Percentiles rank a stretch among this genome's conserved stretches.
phyloP scores from a whole-genome alignment of 2,113 vertebrate species.

The Rhinolophus ferrumequinum region DNA sequence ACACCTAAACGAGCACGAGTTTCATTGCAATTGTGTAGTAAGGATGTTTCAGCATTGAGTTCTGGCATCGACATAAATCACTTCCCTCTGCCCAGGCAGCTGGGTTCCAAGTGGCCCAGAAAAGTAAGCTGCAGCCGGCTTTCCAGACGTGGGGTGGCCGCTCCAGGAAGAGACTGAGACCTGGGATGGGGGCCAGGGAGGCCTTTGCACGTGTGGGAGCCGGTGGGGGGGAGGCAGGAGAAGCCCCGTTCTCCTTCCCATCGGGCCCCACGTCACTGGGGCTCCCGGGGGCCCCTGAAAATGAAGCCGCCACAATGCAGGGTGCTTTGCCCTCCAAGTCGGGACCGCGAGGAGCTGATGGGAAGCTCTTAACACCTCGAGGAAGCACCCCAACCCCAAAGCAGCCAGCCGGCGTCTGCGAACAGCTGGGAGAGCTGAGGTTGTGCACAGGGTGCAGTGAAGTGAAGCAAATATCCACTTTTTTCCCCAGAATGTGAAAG shows the following conservation, averaged over 20 bases:
- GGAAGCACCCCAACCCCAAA: not conserved
- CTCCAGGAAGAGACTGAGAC: not conserved
- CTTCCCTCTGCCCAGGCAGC: accelerated
- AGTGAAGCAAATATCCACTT: accelerated
- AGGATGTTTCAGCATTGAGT: accelerated
- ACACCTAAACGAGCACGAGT: not conserved
- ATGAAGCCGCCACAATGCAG: accelerated
- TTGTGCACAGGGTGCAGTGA: accelerated
- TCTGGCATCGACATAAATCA: accelerated
- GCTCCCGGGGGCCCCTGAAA: not conserved
- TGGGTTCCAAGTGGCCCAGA: not conserved
- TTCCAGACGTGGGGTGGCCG: accelerated
- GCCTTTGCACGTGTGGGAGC: accelerated
- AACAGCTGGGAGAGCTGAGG: not conserved
- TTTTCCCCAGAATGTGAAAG: too few species aligned
- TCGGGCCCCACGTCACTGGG: accelerated
- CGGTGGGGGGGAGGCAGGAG: too few species aligned
- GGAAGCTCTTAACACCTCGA: too few species aligned
- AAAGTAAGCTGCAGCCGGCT: not conserved
- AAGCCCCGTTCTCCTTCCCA: not conserved
- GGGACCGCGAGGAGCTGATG: not conserved
- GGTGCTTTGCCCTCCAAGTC: not conserved
- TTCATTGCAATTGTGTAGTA: accelerated
- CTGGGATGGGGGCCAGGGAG: accelerated
- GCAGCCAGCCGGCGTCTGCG: accelerated